Conservation (phyloP, 2,113 vertebrate species). For the Amazona guildingii region DNA sequence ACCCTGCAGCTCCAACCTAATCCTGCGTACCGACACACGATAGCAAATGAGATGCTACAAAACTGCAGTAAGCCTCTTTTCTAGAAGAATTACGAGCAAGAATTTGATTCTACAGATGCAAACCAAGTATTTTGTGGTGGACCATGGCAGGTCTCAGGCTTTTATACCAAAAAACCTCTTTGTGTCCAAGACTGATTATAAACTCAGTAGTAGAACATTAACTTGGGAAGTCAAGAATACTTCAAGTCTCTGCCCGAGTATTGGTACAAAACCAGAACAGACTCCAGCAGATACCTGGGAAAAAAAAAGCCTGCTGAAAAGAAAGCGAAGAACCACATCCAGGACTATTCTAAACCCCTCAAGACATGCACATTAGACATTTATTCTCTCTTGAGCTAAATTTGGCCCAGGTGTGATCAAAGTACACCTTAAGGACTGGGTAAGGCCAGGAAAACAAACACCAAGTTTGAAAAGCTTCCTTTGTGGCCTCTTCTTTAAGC, state of each 20-base stretch:
- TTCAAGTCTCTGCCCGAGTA: not conserved
- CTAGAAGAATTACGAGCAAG: not conserved
- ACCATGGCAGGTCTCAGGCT: not conserved
- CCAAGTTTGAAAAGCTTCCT: not conserved
- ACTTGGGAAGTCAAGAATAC: not conserved
- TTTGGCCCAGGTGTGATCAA: conserved; percentile 33
- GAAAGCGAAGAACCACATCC: not conserved
- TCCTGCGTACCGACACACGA: not conserved
- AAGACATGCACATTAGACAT: not conserved
- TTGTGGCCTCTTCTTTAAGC: not conserved
- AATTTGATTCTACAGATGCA: not conserved
- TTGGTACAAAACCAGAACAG: not conserved
- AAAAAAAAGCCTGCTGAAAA: not conserved
- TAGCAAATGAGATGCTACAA: not conserved
- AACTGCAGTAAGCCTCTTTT: not conserved
- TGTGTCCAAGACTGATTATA: not conserved
- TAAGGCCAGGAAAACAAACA: not conserved
- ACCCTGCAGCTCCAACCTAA: accelerated
- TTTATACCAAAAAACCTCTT: not conserved
- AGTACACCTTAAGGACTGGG: conserved; percentile 31
- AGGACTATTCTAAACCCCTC: not conserved
- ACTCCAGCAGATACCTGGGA: not conserved
- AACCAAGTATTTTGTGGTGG: not conserved
- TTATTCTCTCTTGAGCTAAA: not conserved
- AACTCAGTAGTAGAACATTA: not conserved